Conservation (phyloP, 2,797 vertebrate genomes). For the Sebastes diploproa region DNA sequence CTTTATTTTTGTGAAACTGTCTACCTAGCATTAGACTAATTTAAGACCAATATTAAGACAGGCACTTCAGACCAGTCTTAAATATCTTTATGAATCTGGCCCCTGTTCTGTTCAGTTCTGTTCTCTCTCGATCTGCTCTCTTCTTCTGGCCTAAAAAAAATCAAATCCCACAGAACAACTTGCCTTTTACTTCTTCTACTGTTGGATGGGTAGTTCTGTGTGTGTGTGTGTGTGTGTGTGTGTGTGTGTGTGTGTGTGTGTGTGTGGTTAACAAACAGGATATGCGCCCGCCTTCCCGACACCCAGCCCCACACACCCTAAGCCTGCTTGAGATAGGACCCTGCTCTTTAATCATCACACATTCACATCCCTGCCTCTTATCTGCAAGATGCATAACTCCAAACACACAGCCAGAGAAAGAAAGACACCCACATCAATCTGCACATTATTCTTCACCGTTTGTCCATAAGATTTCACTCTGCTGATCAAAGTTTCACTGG, state of each 20-base stretch:
- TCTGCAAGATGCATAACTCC: constrained; percentile 53
- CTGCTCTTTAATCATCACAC: constrained; percentile 78
- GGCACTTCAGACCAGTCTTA: neutral
- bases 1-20: neutral
- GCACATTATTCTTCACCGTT: constrained; percentile 33
- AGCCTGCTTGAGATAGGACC: constrained; percentile 50
- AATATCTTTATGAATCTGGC: neutral
- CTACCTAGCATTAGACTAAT: neutral
- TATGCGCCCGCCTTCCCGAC: neutral
- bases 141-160: neutral
- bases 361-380: constrained; percentile 70
- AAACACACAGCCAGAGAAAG: constrained; percentile 42
- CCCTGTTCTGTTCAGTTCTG: neutral
- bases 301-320: constrained; percentile 28
- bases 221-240: neutral
- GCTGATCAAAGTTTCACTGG: neutral
- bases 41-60: neutral
- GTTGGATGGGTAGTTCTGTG: neutral
- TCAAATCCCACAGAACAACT: neutral
- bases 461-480: constrained; percentile 16
- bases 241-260: neutral
- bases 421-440: constrained; percentile 47
- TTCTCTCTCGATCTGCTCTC: neutral
- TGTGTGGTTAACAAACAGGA: constrained; percentile 13
- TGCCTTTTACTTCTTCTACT: neutral